Evolutionary conservation across 2,888 invertebrate species (phyloP).

Genomic region (Dioctria rufipes): DNA sequence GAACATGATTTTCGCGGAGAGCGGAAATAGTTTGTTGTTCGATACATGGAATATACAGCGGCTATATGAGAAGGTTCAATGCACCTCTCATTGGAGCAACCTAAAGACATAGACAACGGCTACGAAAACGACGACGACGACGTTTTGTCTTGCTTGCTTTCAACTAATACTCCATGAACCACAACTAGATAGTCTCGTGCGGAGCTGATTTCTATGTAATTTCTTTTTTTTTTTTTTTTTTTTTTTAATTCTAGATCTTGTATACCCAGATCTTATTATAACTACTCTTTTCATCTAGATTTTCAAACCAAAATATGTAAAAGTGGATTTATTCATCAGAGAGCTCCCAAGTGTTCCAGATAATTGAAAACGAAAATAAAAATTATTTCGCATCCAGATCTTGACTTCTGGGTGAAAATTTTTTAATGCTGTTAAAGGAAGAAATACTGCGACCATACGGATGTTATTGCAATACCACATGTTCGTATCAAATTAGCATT

Average conservation of each 20-base stretch:
- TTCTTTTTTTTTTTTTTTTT: too few relatives aligned
- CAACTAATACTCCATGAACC: background rate
- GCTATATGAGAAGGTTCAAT: slow-evolving; percentile 12
- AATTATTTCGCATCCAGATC: background rate
- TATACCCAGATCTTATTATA: background rate
- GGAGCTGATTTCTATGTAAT: slow-evolving; percentile 20
- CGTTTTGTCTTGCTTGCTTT: slow-evolving; percentile 39
- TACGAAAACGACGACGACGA: slow-evolving; percentile 15
- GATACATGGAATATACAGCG: background rate
- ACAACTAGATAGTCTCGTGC: background rate
- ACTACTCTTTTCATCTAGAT: background rate
- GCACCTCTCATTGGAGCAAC: slow-evolving; percentile 41
- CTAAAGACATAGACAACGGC: slow-evolving; percentile 9
- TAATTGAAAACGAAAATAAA: slow-evolving; percentile 20
- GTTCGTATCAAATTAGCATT: background rate
- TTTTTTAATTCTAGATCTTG: too few relatives aligned
- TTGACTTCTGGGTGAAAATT: background rate
- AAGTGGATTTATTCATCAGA: slow-evolving; percentile 8
- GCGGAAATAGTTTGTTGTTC: background rate
- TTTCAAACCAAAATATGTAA: background rate
- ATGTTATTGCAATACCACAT: too few relatives aligned
- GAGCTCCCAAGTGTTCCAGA: slow-evolving; percentile 10
- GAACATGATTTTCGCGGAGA: background rate
- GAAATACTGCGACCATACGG: too few relatives aligned
- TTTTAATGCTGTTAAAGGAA: too few relatives aligned